A percentile compares a stretch with the other conserved stretches of the same genome.
phyloP scores from a whole-genome alignment of 2,888 invertebrate genomes.

The Anodontia alba region DNA sequence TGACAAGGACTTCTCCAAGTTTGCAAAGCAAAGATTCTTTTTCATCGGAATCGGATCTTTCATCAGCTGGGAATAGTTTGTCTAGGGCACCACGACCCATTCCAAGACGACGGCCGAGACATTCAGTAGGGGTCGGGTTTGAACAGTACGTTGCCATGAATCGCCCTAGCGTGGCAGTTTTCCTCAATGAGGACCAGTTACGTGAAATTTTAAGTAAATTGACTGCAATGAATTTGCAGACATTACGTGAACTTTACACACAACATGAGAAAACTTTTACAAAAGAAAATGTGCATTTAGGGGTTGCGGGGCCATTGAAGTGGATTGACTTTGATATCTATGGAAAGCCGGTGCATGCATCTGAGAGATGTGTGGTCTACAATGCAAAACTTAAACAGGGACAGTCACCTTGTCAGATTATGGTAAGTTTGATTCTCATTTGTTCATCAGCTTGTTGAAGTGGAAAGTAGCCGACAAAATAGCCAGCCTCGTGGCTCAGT shows the following conservation, averaged over 20 bases:
- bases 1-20: conserved; percentile 17
- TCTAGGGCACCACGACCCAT: conserved; percentile 73
- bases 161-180: conserved; percentile 72
- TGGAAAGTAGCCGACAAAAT: too few species aligned
- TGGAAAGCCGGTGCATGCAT: conserved; percentile 77
- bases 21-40: conserved; percentile 59
- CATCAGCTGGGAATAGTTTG: conserved; percentile 68
- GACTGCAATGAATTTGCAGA: conserved; percentile 75
- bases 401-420: conserved; percentile 73
- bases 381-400: conserved; percentile 74
- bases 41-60: conserved; percentile 68
- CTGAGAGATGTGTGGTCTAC: conserved; percentile 78
- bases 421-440: conserved; percentile 74
- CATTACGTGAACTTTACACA: conserved; percentile 75
- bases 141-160: conserved; percentile 82
- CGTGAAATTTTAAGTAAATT: conserved; percentile 73
- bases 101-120: conserved; percentile 71
- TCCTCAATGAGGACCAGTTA: conserved; percentile 73
- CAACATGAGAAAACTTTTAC: conserved; percentile 75
- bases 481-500: too few species aligned
- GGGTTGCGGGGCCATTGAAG: conserved; percentile 70
- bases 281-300: conserved; percentile 67
- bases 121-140: conserved; percentile 66
- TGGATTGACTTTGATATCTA: conserved; percentile 79
- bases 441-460: too few species aligned